phyloP scores from a whole-genome alignment of 35 echinoderm and acorn worm genomes.

The Nesometra sesokonis region DNA sequence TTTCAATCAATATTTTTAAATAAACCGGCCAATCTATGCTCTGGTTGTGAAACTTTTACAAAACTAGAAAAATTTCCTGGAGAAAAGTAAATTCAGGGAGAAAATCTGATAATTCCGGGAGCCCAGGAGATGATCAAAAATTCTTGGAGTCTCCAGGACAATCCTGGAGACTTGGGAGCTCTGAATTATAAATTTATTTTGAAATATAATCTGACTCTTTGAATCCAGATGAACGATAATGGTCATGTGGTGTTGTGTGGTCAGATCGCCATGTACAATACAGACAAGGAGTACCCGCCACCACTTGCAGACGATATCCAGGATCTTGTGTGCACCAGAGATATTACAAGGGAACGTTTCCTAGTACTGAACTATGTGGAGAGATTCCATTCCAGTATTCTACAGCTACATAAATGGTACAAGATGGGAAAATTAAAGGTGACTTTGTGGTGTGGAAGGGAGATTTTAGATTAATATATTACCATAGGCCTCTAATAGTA shows the following conservation, averaged over 20 bases:
- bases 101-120: no score
- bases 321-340: conserved; percentile 27
- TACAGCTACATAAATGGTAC: conserved; percentile 51
- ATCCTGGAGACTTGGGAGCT: no score
- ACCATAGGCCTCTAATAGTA: background rate
- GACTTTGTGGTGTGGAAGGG: background rate
- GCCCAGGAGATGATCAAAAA: no score
- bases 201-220: background rate
- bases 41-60: no score
- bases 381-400: conserved; percentile 40
- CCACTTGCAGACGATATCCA: conserved; percentile 52
- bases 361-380: conserved; percentile 84
- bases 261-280: conserved; percentile 90
- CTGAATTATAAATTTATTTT: no score
- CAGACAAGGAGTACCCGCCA: conserved; percentile 65
- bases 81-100: no score
- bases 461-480: background rate
- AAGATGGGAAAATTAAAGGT: conserved; percentile 72
- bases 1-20: no score
- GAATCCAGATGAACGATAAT: conserved; percentile 61
- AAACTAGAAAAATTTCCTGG: no score
- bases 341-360: conserved; percentile 81
- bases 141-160: no score
- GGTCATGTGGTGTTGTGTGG: conserved; percentile 87
- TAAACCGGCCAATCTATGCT: no score